phyloP scores from a whole-genome alignment of 2,888 invertebrate species.

The Aleiodes alternator region DNA sequence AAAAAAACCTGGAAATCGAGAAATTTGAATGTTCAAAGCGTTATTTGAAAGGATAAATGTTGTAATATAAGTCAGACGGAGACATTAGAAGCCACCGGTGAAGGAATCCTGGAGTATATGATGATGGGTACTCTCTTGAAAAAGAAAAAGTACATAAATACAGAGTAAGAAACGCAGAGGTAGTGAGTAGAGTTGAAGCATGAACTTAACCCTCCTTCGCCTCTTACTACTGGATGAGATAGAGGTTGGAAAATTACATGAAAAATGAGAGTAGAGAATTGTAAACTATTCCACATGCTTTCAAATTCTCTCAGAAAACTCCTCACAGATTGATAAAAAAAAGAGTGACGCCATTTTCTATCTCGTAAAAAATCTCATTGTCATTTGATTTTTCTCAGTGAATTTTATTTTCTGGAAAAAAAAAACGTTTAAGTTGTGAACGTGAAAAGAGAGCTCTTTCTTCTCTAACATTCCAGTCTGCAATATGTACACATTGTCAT shows the following conservation, averaged over 20 bases:
- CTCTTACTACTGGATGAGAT: conserved; percentile 60
- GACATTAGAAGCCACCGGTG: conserved; percentile 33
- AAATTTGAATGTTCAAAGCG: not conserved
- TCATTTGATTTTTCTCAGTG: no score
- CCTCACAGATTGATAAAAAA: no score
- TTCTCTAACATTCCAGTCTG: conserved; percentile 30
- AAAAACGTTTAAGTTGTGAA: no score
- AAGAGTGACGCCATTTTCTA: no score
- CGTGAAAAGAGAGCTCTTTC: conserved; percentile 56
- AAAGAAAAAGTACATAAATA: conserved; percentile 26
- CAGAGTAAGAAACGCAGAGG: conserved; percentile 48
- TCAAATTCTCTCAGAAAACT: conserved; percentile 27
- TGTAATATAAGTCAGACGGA: conserved; percentile 43
- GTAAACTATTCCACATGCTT: conserved; percentile 37
- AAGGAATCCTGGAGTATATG: conserved; percentile 25
- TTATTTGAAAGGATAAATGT: conserved; percentile 15
- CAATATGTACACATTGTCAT: conserved; percentile 43
- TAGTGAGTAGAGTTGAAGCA: not conserved
- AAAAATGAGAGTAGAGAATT: conserved; percentile 69
- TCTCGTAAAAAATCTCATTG: no score
- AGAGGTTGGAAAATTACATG: conserved; percentile 58
- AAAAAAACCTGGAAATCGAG: not conserved
- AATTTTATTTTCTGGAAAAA: no score
- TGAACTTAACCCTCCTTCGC: not conserved
- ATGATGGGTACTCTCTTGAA: conserved; percentile 11